Evolutionary conservation across 1,140 invertebrate genomes (phyloP).

Genomic region (Caenorhabditis brenneri): DNA sequence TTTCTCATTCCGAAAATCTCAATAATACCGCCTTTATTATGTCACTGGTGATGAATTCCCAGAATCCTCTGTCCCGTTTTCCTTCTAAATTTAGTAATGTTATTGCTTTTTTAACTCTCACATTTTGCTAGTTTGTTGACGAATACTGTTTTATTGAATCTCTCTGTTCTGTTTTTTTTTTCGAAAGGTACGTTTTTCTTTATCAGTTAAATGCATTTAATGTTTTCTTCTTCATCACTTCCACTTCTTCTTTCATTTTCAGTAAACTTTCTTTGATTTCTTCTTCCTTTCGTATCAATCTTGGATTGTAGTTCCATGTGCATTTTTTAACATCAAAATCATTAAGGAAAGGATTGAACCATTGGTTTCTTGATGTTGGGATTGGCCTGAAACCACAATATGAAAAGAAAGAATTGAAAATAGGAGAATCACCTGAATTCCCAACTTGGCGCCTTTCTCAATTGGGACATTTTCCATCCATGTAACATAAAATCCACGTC

Average conservation of each 20-base stretch:
- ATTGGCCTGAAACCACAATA: slow-evolving; percentile 22
- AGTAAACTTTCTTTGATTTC: too few relatives aligned
- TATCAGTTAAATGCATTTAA: background rate
- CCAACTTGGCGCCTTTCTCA: background rate
- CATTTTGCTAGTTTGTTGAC: too few relatives aligned
- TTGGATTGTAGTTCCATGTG: slow-evolving; percentile 21
- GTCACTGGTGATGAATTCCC: too few relatives aligned
- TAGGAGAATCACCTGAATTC: background rate
- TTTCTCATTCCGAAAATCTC: too few relatives aligned
- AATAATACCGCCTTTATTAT: too few relatives aligned
- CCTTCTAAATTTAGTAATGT: too few relatives aligned
- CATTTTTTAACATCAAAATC: slow-evolving; percentile 20
- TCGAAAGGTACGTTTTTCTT: too few relatives aligned
- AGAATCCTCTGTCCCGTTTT: too few relatives aligned
- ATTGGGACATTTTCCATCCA: slow-evolving; percentile 48
- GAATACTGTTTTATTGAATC: too few relatives aligned
- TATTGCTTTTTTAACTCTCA: too few relatives aligned
- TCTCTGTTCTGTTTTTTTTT: too few relatives aligned
- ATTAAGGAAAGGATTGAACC: slow-evolving; percentile 24
- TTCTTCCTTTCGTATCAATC: background rate
- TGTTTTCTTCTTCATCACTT: background rate
- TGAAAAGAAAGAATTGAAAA: too few relatives aligned
- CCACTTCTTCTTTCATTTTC: background rate
- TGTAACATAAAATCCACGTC: slow-evolving; percentile 52
- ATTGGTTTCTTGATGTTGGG: background rate